A percentile compares a stretch with the other conserved stretches of the same genome.
These are phyloP conservation scores for Mormoops blainvillei DNA, from an alignment of 2,113 vertebrate genomes.

Conservation along the genomic window DNA sequence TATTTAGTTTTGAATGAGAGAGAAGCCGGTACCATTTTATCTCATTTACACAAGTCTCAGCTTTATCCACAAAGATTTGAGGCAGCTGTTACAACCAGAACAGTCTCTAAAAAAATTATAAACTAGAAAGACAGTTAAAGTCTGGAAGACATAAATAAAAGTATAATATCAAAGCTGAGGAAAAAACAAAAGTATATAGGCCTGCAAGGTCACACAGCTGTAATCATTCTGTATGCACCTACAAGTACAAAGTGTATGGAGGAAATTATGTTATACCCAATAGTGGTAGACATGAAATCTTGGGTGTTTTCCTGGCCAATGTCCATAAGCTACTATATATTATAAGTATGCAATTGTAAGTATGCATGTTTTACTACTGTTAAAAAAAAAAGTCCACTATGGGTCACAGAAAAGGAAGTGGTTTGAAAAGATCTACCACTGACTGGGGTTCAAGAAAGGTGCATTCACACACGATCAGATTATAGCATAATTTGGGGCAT, in stretches of 20 bases:
- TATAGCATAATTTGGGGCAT: background rate
- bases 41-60: background rate
- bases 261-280: background rate
- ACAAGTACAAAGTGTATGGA: background rate
- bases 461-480: background rate
- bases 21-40: background rate
- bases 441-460: background rate
- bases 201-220: background rate
- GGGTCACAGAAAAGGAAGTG: background rate
- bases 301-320: background rate
- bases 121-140: background rate
- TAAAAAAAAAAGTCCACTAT: background rate
- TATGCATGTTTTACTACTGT: background rate
- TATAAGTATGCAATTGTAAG: background rate
- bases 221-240: background rate
- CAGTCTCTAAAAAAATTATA: background rate
- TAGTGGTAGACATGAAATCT: background rate
- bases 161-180: background rate
- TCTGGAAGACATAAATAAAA: background rate
- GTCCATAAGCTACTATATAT: background rate
- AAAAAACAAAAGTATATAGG: background rate
- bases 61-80: background rate
- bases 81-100: background rate
- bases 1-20: background rate
- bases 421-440: constrained; percentile 15